These are phyloP conservation scores for Percopsis omiscomaycus DNA, from an alignment of 2,797 vertebrate species.

Conservation along the genomic window DNA sequence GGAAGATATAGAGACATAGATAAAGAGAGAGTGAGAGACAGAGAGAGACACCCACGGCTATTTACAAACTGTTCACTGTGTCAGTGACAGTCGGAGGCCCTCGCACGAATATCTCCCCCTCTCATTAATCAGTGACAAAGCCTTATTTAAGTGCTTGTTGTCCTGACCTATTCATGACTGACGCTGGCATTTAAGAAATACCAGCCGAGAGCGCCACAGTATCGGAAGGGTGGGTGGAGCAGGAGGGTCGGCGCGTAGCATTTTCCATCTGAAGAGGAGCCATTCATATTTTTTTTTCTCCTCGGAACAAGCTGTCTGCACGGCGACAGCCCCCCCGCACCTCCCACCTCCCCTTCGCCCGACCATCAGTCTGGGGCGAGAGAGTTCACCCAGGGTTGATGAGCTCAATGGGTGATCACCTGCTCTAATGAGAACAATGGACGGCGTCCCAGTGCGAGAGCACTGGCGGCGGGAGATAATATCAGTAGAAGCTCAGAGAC, in stretches of 20 bases:
- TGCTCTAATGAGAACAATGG: slow-evolving; percentile 62
- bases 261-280: slow-evolving; percentile 55
- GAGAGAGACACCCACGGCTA: slow-evolving; percentile 60
- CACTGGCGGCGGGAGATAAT: slow-evolving; percentile 20
- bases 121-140: slow-evolving; percentile 80
- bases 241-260: slow-evolving; percentile 32
- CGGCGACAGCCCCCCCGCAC: slow-evolving; percentile 42
- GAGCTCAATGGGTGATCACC: slow-evolving; percentile 72
- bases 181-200: slow-evolving; percentile 81
- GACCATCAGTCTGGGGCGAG: slow-evolving; percentile 61
- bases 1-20: slow-evolving; percentile 24
- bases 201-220: slow-evolving; percentile 55
- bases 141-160: slow-evolving; percentile 77
- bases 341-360: slow-evolving; percentile 24
- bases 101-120: slow-evolving; percentile 60
- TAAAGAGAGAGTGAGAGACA: slow-evolving; percentile 25
- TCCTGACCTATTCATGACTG: slow-evolving; percentile 80
- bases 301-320: slow-evolving; percentile 67
- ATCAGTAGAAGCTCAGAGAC: no score
- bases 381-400: slow-evolving; percentile 53
- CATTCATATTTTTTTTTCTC: slow-evolving; percentile 67
- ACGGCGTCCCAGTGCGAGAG: slow-evolving; percentile 33
- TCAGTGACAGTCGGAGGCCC: slow-evolving; percentile 69
- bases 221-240: slow-evolving; percentile 46
- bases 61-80: slow-evolving; percentile 78